Evolutionary conservation across 2,888 invertebrate species (phyloP), one percentile per base, ranked within the genome.

Genomic region (Drosophila mercatorum): DNA sequence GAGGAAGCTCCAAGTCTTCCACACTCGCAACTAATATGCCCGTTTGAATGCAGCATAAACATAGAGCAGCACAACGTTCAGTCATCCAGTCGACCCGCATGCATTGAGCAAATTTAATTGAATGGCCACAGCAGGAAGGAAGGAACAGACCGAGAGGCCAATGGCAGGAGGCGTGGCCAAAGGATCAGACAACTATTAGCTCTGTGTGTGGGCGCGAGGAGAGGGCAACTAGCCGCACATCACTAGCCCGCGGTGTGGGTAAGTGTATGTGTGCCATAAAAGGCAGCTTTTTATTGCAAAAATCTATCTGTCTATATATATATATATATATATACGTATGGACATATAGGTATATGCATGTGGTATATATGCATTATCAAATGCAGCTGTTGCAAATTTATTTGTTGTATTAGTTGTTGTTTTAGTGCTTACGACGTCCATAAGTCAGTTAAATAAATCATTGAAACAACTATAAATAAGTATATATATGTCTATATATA

Each of bases 311-410:
- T 22, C 14, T 14, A 14, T 14, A 52, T 22, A 28, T 41, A 17
- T 5, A 6, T 28, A 28, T 55, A 22, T 28, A 26, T 26, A 3
- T 12, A 12, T 36, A 22, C 22, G 1, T 17, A 36, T 36, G 2
- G 36, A 8, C n/a, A 10, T 12, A 28, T 47, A 17, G 34, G 10
- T 2, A 51, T 38, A n/a, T 53, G 52, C 17, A 22, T 38, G 2
- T 38, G 11, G 41, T 41, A 26, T 65, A 57, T 62, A 55, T 63
- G 52, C 70, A 88, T 88, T 88, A 86, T 86, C 84, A 88, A 81
- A 76, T 84, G 84, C 84, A 89, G 84, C 84, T 85, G 84, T 85
- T 89, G 84, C 84, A 73, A 87, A 87, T 77, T 83, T 87, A 84
- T 84, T 89, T 87, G 83, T 83, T 88, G 86, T 55, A 78, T 75